Percentiles rank a stretch among this genome's conserved stretches.
Evolutionary conservation across 1,140 invertebrate species (phyloP).

Genomic region (Pogonomyrmex californicus): DNA sequence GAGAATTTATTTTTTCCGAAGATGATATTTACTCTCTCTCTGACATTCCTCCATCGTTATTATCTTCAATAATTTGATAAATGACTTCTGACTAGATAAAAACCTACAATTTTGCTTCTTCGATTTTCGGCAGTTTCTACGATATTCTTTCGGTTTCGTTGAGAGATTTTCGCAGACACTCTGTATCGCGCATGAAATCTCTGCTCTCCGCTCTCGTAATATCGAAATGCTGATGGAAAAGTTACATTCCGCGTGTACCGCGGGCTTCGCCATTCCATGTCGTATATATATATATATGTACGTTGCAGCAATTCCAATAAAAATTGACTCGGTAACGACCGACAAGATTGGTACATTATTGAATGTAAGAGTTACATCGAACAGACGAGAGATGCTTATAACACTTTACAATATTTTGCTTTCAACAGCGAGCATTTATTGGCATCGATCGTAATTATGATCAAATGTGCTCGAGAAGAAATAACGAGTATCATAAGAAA

Average conservation of each 20-base stretch:
- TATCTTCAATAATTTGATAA: background rate
- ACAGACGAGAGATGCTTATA: background rate
- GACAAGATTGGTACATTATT: constrained; percentile 13
- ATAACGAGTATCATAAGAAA: too few species aligned
- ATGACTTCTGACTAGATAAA: background rate
- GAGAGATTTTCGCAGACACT: background rate
- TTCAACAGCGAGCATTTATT: background rate
- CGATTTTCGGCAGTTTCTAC: background rate
- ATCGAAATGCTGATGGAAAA: constrained; percentile 64
- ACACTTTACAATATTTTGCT: background rate
- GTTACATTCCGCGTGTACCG: constrained; percentile 34
- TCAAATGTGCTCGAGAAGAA: too few species aligned
- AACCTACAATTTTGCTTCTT: background rate
- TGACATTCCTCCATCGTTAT: background rate
- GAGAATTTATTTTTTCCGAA: background rate
- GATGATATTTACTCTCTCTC: constrained; percentile 4
- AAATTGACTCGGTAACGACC: constrained; percentile 27
- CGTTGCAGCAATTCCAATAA: constrained; percentile 50
- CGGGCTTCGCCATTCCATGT: constrained; percentile 1
- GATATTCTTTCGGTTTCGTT: background rate
- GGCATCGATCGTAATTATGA: too few species aligned
- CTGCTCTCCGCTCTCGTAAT: constrained; percentile 51
- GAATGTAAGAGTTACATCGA: background rate
- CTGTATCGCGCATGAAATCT: constrained; percentile 7
- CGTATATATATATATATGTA: background rate